These are phyloP conservation scores for Papilio aristodemus DNA, from an alignment of 1,140 invertebrate genomes.

Conservation along the genomic window DNA sequence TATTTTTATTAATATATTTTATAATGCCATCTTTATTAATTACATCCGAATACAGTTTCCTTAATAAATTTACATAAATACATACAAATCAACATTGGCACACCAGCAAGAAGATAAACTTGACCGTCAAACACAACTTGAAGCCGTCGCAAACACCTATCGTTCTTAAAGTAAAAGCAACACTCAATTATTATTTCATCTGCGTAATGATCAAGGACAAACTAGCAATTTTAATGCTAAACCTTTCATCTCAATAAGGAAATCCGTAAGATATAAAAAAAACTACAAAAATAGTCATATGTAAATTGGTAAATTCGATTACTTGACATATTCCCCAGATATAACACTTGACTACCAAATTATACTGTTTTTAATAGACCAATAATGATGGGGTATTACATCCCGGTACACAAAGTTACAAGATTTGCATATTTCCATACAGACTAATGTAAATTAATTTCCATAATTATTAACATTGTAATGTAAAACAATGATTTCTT, in stretches of 20 bases:
- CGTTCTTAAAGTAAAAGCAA: conserved; percentile 7
- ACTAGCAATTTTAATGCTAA: neutral
- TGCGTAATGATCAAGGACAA: neutral
- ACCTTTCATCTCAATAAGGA: conserved; percentile 18
- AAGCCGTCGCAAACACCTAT: too few relatives aligned
- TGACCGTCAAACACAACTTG: too few relatives aligned
- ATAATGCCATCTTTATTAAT: conserved; percentile 19
- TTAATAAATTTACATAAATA: conserved; percentile 20
- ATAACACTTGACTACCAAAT: neutral
- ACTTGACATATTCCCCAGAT: neutral
- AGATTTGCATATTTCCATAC: neutral
- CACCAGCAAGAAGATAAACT: too few relatives aligned
- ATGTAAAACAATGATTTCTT: too few relatives aligned
- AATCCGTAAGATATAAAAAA: conserved; percentile 2
- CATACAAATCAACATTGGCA: neutral
- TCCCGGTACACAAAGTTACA: neutral
- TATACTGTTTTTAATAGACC: neutral
- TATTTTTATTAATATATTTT: conserved; percentile 2
- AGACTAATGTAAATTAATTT: neutral
- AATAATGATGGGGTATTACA: neutral
- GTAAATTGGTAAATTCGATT: neutral
- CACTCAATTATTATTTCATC: neutral
- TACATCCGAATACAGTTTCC: conserved; percentile 21
- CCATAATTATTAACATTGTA: too few relatives aligned
- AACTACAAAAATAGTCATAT: neutral